A percentile compares a stretch with the other conserved stretches of the same genome.
These are phyloP conservation scores for Maniola jurtina DNA, from an alignment of 1,140 invertebrate genomes.

Conservation along the genomic window DNA sequence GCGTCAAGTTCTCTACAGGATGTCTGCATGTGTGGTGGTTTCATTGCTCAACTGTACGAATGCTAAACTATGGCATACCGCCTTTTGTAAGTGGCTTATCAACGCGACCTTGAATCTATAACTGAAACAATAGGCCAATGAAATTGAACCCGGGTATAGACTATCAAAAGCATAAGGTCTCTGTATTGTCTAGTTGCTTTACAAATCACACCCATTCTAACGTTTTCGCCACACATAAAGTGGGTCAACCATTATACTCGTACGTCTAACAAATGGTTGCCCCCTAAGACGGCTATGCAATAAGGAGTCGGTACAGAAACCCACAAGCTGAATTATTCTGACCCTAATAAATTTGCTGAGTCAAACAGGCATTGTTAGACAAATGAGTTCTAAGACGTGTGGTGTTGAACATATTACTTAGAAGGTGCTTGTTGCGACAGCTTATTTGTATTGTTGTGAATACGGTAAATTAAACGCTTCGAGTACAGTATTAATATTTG, in stretches of 20 bases:
- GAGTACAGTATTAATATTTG: not conserved
- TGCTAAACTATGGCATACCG: not conserved
- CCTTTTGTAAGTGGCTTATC: conserved; percentile 10
- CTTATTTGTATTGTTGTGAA: conserved; percentile 40
- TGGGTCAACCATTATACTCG: conserved; percentile 69
- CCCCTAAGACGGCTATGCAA: conserved; percentile 69
- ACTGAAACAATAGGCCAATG: conserved; percentile 22
- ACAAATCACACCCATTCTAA: conserved; percentile 59
- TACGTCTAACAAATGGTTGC: conserved; percentile 69
- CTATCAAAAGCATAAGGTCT: conserved; percentile 35
- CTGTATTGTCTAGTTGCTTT: conserved; percentile 52
- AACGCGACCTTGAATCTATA: conserved; percentile 24
- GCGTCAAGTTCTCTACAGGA: too few relatives aligned
- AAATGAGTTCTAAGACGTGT: conserved; percentile 71
- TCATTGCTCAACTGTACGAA: not conserved
- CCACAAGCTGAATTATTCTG: conserved; percentile 74
- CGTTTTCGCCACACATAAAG: conserved; percentile 58
- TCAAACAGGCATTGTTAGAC: conserved; percentile 73
- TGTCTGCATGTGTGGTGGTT: not conserved
- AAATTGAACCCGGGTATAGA: conserved; percentile 9
- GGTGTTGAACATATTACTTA: conserved; percentile 43
- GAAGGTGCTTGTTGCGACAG: conserved; percentile 38
- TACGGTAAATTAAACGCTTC: conserved; percentile 22
- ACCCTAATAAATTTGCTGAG: conserved; percentile 76
- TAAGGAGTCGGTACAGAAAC: conserved; percentile 70